Evolutionary conservation across 1,140 invertebrate genomes (phyloP).

Genomic region (Sarcophaga bullata): DNA sequence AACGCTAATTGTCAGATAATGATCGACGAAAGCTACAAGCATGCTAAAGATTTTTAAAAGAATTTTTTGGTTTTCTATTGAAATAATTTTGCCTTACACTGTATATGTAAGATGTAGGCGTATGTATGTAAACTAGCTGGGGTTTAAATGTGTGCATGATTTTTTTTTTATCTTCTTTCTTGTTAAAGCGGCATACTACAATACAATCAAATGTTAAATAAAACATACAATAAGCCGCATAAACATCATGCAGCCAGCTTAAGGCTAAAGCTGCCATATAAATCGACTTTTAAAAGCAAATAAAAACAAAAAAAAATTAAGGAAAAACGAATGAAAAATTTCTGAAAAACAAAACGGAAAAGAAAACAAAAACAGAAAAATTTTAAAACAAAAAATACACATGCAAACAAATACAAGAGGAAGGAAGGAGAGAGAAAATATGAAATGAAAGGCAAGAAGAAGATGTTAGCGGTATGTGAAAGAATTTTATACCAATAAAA

Average conservation of each 20-base stretch:
- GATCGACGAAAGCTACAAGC: too few relatives aligned
- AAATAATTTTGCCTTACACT: too few relatives aligned
- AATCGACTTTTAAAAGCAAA: background rate
- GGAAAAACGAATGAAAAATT: too few relatives aligned
- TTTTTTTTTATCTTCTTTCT: background rate
- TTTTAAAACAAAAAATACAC: background rate
- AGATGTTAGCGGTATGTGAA: too few relatives aligned
- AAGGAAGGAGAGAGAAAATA: background rate
- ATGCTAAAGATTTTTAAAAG: too few relatives aligned
- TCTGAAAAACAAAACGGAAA: background rate
- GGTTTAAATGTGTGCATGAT: too few relatives aligned
- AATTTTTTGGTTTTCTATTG: too few relatives aligned
- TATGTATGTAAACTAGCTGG: too few relatives aligned
- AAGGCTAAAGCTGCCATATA: conserved; percentile 6
- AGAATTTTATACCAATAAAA: too few relatives aligned
- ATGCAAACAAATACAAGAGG: background rate
- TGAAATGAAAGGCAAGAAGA: background rate
- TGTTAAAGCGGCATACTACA: background rate
- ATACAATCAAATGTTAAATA: conserved; percentile 14
- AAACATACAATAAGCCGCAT: conserved; percentile 1
- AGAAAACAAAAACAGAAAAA: background rate
- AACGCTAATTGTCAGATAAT: too few relatives aligned
- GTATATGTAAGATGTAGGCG: too few relatives aligned
- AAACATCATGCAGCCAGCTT: conserved; percentile 9
- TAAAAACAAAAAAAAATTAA: background rate